These are phyloP conservation scores for Scaptomyza flava DNA, from an alignment of 2,888 invertebrate genomes.

Conservation along the genomic window DNA sequence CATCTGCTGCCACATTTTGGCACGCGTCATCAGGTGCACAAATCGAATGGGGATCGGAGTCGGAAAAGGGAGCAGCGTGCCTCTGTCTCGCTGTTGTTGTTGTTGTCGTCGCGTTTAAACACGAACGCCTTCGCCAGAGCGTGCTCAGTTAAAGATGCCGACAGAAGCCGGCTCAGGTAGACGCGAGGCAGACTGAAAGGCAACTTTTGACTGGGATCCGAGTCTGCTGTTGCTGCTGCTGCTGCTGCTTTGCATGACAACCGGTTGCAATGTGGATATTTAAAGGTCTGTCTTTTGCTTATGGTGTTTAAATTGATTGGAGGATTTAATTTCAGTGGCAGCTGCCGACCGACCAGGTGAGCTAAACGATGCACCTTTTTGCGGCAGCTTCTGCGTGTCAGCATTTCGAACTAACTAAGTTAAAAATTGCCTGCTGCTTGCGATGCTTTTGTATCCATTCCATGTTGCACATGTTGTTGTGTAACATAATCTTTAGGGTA, in stretches of 20 bases:
- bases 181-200: background rate
- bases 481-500: constrained; percentile 29
- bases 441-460: background rate
- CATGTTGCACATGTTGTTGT: constrained; percentile 67
- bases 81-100: constrained; percentile 10
- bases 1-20: constrained; percentile 71
- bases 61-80: no score
- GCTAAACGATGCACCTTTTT: constrained; percentile 52
- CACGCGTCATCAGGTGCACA: constrained; percentile 76
- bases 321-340: constrained; percentile 79
- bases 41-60: constrained; percentile 1
- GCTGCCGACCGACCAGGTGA: constrained; percentile 64
- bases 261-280: constrained; percentile 72
- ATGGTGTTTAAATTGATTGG: constrained; percentile 74
- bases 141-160: constrained; percentile 53
- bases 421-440: constrained; percentile 39
- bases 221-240: constrained; percentile 4
- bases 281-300: constrained; percentile 25
- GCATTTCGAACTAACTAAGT: constrained; percentile 45
- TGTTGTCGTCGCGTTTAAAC: constrained; percentile 66
- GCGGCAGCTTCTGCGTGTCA: constrained; percentile 9
- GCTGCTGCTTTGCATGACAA: constrained; percentile 72
- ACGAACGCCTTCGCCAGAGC: constrained; percentile 71
- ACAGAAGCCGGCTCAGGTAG: constrained; percentile 26
- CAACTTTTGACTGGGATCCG: constrained; percentile 24